Evolutionary conservation across 92 coral and sea anemone species (phyloP).

Genomic region (Paragorgia papillata): DNA sequence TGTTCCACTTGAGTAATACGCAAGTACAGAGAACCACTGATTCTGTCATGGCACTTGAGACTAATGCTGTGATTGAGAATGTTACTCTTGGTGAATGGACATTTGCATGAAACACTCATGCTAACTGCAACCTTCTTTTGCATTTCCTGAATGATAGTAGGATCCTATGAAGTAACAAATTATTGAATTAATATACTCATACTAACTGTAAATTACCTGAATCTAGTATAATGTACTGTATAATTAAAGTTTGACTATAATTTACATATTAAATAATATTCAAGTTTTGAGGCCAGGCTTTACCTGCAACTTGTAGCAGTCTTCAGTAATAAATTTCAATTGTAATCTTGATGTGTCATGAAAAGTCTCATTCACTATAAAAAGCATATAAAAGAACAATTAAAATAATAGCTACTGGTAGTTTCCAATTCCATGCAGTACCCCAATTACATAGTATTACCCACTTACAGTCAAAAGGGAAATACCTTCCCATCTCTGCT

Average conservation of each 20-base stretch:
- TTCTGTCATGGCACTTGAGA: conserved; percentile 76
- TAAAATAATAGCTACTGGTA: neutral
- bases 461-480: too few relatives aligned
- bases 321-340: conserved; percentile 76
- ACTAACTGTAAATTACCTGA: too few relatives aligned
- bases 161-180: conserved; percentile 46
- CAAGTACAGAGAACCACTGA: conserved; percentile 75
- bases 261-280: too few relatives aligned
- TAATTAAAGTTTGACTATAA: too few relatives aligned
- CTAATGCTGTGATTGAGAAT: conserved; percentile 54
- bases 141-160: conserved; percentile 56
- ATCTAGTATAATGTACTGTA: too few relatives aligned
- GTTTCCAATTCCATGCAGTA: too few relatives aligned
- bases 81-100: conserved; percentile 61
- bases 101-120: conserved; percentile 72
- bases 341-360: conserved; percentile 51
- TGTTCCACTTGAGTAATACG: conserved; percentile 52
- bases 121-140: conserved; percentile 60
- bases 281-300: too few relatives aligned
- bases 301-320: conserved; percentile 75
- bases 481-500: too few relatives aligned
- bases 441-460: too few relatives aligned
- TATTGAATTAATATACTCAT: neutral
- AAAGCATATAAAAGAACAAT: neutral
- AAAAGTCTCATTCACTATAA: conserved; percentile 43